These are phyloP conservation scores for Zygothrica quintamaculata DNA, from an alignment of 2,888 invertebrate species.

Conservation along the genomic window DNA sequence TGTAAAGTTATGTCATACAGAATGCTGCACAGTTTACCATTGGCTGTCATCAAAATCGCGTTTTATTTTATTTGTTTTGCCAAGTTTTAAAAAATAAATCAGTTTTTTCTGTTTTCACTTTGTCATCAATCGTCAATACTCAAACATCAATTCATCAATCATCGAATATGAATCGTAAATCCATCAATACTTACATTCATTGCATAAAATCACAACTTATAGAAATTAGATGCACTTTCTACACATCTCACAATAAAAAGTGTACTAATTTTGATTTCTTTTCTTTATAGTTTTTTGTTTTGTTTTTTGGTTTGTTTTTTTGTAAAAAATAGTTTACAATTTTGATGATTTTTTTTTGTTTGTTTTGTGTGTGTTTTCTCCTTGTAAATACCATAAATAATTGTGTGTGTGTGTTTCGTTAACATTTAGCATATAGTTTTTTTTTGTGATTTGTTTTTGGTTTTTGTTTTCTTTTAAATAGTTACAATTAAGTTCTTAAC, in stretches of 20 bases:
- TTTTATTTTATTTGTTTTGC: no score
- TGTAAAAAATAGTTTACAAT: constrained; percentile 78
- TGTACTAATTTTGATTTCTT: constrained; percentile 51
- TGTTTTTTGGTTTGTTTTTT: constrained; percentile 31
- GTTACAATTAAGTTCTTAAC: constrained; percentile 65
- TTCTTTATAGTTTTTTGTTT: constrained; percentile 18
- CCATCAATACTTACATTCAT: no score
- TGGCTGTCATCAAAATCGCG: constrained; percentile 65
- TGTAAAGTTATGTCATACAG: constrained; percentile 70
- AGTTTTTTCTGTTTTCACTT: no score
- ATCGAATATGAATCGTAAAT: constrained; percentile 48
- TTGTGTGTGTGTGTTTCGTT: constrained; percentile 68
- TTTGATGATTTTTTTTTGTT: constrained; percentile 52
- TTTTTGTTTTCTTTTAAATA: constrained; percentile 20
- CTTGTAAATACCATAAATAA: constrained; percentile 76
- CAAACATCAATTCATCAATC: no score
- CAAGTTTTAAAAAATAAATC: constrained; percentile 76
- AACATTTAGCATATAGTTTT: constrained; percentile 61
- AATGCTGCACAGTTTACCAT: constrained; percentile 62
- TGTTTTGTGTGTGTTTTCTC: constrained; percentile 11
- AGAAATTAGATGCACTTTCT: constrained; percentile 67
- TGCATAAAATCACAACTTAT: constrained; percentile 73
- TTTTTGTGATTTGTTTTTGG: constrained; percentile 34
- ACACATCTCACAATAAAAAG: constrained; percentile 44
- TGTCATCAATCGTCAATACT: no score